phyloP scores from a whole-genome alignment of 2,113 vertebrate species.

The Cricetomys ansorgei region DNA sequence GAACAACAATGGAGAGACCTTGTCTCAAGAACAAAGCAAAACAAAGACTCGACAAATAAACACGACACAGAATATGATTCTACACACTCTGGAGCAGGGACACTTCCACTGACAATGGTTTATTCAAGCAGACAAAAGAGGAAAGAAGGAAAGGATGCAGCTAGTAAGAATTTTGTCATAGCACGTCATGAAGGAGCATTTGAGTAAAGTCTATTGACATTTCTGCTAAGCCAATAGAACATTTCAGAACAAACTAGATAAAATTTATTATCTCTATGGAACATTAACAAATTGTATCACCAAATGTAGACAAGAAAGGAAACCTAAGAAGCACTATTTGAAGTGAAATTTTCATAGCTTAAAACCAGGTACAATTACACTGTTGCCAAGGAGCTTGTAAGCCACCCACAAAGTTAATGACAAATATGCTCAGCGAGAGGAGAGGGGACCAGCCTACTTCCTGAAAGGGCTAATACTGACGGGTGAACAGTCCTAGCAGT shows the following conservation, averaged over 20 bases:
- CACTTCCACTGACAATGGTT: background rate
- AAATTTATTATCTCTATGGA: background rate
- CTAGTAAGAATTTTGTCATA: background rate
- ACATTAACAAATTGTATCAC: slow-evolving; percentile 28
- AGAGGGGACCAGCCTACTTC: background rate
- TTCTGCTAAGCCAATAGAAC: slow-evolving; percentile 9
- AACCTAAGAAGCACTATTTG: background rate
- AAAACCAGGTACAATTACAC: slow-evolving; percentile 24
- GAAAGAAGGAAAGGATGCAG: background rate
- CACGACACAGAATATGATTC: background rate
- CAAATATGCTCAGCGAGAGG: background rate
- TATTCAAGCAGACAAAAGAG: background rate
- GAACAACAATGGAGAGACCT: background rate
- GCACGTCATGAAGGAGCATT: background rate
- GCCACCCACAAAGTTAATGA: slow-evolving; percentile 42
- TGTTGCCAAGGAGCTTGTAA: slow-evolving; percentile 30
- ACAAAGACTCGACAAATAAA: background rate
- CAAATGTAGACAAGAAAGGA: background rate
- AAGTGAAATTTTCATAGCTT: slow-evolving; percentile 41
- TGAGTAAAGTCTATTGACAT: background rate
- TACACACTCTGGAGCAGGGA: accelerated
- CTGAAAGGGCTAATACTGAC: background rate
- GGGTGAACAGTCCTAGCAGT: background rate
- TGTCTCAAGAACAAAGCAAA: background rate
- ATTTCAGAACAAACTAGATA: slow-evolving; percentile 20